Conservation (phyloP, 2,113 vertebrate species). For the Psammodynastes pulverulentus region DNA sequence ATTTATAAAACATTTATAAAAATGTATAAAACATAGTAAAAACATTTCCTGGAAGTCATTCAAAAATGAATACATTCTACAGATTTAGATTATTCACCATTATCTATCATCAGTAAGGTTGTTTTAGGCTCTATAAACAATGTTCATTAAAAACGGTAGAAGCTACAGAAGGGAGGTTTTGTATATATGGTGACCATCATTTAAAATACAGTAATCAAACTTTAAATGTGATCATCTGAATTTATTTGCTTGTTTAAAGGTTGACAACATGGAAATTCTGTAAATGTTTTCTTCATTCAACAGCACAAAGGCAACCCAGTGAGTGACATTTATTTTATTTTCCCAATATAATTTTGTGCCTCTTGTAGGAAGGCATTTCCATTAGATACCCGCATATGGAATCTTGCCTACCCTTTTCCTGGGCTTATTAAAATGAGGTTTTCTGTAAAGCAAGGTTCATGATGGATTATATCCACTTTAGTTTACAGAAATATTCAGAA, state of each 20-base stretch:
- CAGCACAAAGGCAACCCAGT: not conserved
- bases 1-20: not conserved
- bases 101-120: not conserved
- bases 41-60: not conserved
- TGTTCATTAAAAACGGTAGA: not conserved
- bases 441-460: not conserved
- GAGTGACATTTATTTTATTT: not conserved
- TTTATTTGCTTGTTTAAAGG: not conserved
- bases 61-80: conserved; percentile 9
- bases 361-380: not conserved
- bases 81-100: conserved; percentile 1
- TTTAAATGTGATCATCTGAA: not conserved
- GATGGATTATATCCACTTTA: not conserved
- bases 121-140: not conserved
- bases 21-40: not conserved
- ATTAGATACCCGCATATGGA: not conserved
- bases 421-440: not conserved
- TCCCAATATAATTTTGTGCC: not conserved
- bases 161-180: not conserved
- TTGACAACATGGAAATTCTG: not conserved
- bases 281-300: not conserved
- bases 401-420: not conserved
- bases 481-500: not conserved
- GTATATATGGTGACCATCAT: not conserved
- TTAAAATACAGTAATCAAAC: not conserved